Evolutionary conservation across 2,113 vertebrate genomes (phyloP).

Genomic region (Condylura cristata): DNA sequence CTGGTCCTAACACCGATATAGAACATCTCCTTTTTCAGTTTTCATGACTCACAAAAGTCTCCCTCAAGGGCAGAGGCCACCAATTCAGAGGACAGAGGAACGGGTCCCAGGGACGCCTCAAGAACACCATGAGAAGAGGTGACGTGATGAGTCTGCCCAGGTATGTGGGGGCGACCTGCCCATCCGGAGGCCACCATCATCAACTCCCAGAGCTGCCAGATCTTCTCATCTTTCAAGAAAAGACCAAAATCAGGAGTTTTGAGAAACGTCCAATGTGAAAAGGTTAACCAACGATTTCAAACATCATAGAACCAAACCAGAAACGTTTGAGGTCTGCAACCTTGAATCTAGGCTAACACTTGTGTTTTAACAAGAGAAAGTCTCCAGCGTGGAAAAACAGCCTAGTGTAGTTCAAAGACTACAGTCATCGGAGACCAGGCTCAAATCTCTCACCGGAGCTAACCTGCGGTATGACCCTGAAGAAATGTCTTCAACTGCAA

Average conservation of each 20-base stretch:
- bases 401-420: neutral
- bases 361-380: neutral
- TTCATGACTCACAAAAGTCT: neutral
- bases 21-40: neutral
- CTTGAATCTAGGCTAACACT: neutral
- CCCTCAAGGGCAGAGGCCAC: neutral
- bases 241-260: neutral
- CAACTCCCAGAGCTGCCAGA: too few relatives aligned
- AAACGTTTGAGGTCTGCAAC: neutral
- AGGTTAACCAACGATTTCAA: neutral
- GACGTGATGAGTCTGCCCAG: too few relatives aligned
- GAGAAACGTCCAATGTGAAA: neutral
- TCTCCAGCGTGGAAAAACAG: neutral
- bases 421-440: neutral
- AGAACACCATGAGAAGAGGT: too few relatives aligned
- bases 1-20: neutral
- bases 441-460: neutral
- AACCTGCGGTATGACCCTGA: neutral
- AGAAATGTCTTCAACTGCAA: neutral
- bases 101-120: too few relatives aligned
- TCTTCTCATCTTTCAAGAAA: neutral
- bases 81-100: neutral
- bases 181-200: too few relatives aligned
- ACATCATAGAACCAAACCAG: neutral
- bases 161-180: too few relatives aligned